Conservation (phyloP, 2,113 vertebrate genomes). For the Sylvietta virens region DNA sequence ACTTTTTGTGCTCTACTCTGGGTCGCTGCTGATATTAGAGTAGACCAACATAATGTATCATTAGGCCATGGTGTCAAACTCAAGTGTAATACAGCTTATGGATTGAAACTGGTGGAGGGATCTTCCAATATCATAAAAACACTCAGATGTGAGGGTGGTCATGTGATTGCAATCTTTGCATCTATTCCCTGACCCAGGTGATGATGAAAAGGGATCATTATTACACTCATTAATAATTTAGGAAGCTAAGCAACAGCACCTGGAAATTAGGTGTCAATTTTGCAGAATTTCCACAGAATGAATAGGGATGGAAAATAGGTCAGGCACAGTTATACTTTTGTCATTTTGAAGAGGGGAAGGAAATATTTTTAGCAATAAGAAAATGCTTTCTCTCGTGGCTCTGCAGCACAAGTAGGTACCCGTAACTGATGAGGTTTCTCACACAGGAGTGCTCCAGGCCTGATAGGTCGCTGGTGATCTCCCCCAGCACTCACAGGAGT, state of each 20-base stretch:
- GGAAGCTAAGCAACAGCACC: slow-evolving; percentile 34
- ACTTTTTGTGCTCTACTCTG: not conserved
- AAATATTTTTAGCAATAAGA: slow-evolving; percentile 46
- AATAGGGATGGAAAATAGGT: slow-evolving; percentile 10
- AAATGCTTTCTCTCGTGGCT: not conserved
- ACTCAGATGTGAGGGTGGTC: not conserved
- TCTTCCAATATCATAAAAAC: not conserved
- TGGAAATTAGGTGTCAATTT: slow-evolving; percentile 42
- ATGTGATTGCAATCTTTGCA: not conserved
- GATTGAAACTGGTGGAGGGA: not conserved
- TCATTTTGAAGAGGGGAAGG: not conserved
- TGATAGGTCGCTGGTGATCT: not conserved
- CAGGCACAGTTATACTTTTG: not conserved
- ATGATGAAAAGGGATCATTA: not conserved
- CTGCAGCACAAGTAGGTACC: not conserved
- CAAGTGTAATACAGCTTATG: not conserved
- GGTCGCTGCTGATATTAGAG: not conserved
- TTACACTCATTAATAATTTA: not conserved
- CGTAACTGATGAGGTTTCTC: not conserved
- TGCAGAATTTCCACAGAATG: slow-evolving; percentile 17
- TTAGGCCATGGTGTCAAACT: not conserved
- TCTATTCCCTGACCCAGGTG: not conserved
- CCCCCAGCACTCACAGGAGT: not conserved
- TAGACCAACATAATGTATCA: not conserved
- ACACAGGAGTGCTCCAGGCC: not conserved